phyloP scores from a whole-genome alignment of 2,797 vertebrate species.

The Anomalospiza imberbis region DNA sequence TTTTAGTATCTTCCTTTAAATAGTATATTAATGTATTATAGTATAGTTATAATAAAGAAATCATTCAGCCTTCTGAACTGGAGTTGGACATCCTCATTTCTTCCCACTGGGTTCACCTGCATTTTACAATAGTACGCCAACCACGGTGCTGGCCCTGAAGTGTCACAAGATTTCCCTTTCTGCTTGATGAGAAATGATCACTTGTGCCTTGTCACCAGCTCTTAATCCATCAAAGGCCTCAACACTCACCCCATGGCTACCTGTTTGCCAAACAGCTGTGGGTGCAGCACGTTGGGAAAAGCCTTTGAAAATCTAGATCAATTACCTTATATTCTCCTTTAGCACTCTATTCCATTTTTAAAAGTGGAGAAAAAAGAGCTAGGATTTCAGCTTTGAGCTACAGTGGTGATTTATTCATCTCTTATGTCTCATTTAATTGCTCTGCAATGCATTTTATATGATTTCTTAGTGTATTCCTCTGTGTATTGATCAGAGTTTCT shows the following conservation, averaged over 20 bases:
- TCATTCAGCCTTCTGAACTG: no score
- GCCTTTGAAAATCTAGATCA: not conserved
- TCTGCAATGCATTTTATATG: not conserved
- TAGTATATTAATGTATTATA: no score
- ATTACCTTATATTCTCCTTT: not conserved
- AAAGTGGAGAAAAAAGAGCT: not conserved
- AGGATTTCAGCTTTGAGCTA: not conserved
- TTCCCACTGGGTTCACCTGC: no score
- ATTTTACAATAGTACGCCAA: no score
- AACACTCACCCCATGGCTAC: not conserved
- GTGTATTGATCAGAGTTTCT: not conserved
- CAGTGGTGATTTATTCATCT: not conserved
- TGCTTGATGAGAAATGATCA: not conserved
- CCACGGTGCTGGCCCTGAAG: not conserved
- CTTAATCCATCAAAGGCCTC: slow-evolving; percentile 2
- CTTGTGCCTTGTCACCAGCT: not conserved
- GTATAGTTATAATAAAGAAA: no score
- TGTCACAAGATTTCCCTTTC: not conserved
- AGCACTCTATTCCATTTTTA: not conserved
- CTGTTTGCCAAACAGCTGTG: not conserved
- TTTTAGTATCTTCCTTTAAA: no score
- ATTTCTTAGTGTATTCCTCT: not conserved
- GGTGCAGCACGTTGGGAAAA: not conserved
- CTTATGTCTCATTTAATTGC: not conserved
- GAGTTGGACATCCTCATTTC: no score